Base-by-base conservation (phyloP, 2,797 vertebrate species). In the Sparus aurata region DNA sequence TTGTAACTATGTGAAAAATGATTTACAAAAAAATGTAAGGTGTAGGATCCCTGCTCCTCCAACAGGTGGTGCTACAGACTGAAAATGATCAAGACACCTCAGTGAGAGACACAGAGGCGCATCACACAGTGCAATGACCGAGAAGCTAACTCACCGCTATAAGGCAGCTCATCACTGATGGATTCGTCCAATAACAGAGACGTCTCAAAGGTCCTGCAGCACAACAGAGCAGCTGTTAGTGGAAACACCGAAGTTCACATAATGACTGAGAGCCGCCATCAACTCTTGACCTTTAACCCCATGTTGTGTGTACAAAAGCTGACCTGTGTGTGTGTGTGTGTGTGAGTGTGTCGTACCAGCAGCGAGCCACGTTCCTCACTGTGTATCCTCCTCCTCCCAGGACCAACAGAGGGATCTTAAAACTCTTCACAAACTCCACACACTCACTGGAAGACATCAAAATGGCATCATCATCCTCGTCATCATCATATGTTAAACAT, bases 331-430 rank as follows among this genome's bases (percentile, higher is more conserved):
- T 60, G 18, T 60, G 34, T 18, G 54, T 57, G 43, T 46, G 43
- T 63, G 61, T 64, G 27, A 0, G 11, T 30, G 12, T 12, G 22
- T 59, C 96, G 93, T 78, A 99, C 98, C 98, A 99, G 92, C 98
- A 99, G 9, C 98, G 96, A 7, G 98, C 98, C 75, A 99, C 98
- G 0, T 99, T 99, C 82, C 98, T 96, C 58, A 99, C 98, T 0
- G 98, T 99, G 94, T 99, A 99, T 20, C 98, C 98, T 41, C 98
- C 98, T 80, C 98, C 98, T 83, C 98, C 98, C 67, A 99, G 95
- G 2, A 99, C 98, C 92, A 99, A 89, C 62, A 99, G 91, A 50
- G 98, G 98, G 68, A 99, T 99, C 91, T 96, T 99, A 91, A 99
- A 99, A 83, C 97, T 96, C 95, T 99, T 99, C 12, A 99, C 98